Evolutionary conservation across 2,113 vertebrate genomes (phyloP).

Genomic region (Catagonus wagneri): DNA sequence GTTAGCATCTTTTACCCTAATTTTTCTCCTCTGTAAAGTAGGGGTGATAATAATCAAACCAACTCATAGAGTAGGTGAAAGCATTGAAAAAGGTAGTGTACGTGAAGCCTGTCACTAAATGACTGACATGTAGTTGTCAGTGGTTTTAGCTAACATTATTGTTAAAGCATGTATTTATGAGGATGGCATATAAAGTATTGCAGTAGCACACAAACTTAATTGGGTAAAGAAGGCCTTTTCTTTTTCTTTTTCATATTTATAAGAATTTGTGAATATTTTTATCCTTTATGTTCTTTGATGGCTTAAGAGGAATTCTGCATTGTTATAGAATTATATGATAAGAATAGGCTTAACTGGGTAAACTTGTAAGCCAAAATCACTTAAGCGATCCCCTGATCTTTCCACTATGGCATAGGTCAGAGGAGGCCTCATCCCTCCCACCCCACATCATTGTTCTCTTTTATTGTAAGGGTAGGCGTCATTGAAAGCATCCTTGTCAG

Average conservation of each 20-base stretch:
- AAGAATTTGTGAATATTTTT: slow-evolving; percentile 26
- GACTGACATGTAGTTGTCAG: background rate
- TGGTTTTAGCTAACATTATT: slow-evolving; percentile 37
- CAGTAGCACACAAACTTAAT: slow-evolving; percentile 7
- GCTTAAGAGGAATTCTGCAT: slow-evolving; percentile 24
- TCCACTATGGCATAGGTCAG: background rate
- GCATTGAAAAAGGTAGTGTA: background rate
- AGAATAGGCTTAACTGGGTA: background rate
- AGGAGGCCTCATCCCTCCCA: background rate
- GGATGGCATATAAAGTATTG: slow-evolving; percentile 26
- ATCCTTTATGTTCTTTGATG: background rate
- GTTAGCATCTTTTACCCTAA: background rate
- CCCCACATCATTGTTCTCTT: background rate
- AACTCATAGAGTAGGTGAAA: background rate
- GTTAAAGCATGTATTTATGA: slow-evolving; percentile 44
- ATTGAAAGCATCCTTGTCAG: background rate
- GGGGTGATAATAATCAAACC: background rate
- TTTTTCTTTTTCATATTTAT: slow-evolving; percentile 42
- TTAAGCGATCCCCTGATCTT: slow-evolving; percentile 16
- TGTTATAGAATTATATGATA: background rate
- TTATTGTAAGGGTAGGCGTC: background rate
- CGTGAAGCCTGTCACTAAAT: background rate
- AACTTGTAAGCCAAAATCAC: background rate
- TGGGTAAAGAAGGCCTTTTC: background rate
- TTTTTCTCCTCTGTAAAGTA: slow-evolving; percentile 5